These are phyloP conservation scores for Rhabditophanes sp. DNA, from an alignment of 2,888 invertebrate species.

Conservation along the genomic window DNA sequence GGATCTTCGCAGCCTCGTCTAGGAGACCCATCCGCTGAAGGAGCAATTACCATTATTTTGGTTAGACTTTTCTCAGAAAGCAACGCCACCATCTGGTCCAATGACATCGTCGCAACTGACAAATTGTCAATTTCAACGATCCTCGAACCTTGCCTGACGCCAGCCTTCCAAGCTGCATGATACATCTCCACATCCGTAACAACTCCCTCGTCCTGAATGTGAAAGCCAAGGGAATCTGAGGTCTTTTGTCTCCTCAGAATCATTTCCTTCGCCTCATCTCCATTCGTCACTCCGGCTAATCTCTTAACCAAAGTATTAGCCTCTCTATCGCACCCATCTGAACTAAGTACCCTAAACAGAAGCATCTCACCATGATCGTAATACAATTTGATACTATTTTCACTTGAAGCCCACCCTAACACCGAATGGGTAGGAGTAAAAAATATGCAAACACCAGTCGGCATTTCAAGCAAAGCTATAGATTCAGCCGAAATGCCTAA, in stretches of 20 bases:
- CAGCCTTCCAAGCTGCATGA: slow-evolving; percentile 53
- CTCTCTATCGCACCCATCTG: slow-evolving; percentile 53
- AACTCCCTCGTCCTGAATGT: slow-evolving; percentile 53
- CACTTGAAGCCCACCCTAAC: slow-evolving; percentile 56
- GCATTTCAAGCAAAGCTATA: slow-evolving; percentile 69
- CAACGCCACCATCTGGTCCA: slow-evolving; percentile 29
- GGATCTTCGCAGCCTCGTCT: slow-evolving; percentile 27
- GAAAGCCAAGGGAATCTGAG: slow-evolving; percentile 35
- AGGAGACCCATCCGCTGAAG: slow-evolving; percentile 33
- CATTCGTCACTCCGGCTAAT: slow-evolving; percentile 60
- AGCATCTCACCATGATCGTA: slow-evolving; percentile 86
- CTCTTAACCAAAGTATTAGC: slow-evolving; percentile 62
- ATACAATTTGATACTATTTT: slow-evolving; percentile 49
- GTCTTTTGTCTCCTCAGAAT: slow-evolving; percentile 58
- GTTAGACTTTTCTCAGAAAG: slow-evolving; percentile 25
- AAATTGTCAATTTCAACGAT: slow-evolving; percentile 57
- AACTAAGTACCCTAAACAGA: slow-evolving; percentile 56
- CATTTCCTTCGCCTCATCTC: slow-evolving; percentile 59
- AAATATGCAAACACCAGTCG: slow-evolving; percentile 64
- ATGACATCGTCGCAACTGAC: slow-evolving; percentile 25
- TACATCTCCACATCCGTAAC: slow-evolving; percentile 73
- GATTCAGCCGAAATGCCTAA: slow-evolving; percentile 73
- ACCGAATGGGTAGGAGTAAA: slow-evolving; percentile 68
- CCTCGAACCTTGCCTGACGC: slow-evolving; percentile 71
- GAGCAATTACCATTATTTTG: slow-evolving; percentile 30